Base-by-base conservation (phyloP, 2,888 invertebrate genomes). In the Willowsia nigromaculata region DNA sequence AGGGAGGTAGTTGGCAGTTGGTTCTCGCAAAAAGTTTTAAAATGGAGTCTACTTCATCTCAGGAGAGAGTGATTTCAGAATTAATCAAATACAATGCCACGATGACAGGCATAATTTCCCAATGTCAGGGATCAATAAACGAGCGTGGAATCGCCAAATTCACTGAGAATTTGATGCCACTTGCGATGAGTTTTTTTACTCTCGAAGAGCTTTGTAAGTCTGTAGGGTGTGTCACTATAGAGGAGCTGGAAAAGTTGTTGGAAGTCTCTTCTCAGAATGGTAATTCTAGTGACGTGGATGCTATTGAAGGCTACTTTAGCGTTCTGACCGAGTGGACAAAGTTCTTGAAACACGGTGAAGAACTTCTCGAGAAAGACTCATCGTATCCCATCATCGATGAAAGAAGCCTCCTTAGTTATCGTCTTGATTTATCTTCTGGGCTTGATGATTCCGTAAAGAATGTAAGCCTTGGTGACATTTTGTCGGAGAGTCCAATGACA, bases 281-380 rank as follows among this genome's bases (percentile, higher is more conserved):
- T 25, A 47, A 84, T 11, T 43, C n/a, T 15, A 80, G 71, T 4
- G 47, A 90, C 22, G 50, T 76, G 2, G 92, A 92, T 25, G 82
- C 76, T 1, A 53, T 91, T 13, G 90, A 92, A 50, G 88, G 76
- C 3, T 90, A 91, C 53, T 89, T 90, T 22, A 59, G 81, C 13
- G 30, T 53, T 6, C 89, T 90, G 27, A 83, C 82, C 0, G 78
- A 85, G 11, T 92, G 90, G 89, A 85, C 88, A 18, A 53, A 89
- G 9, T 91, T 92, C 56, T 71, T 92, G 15, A 25, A 71, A 18
- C n/a, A 50, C 11, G 82, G 91, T 18, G 92, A 92, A 33, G 0
- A 62, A 0, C 50, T 78, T 3, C 13, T 91, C 7, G 56, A 80
- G 6, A 76, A 78, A 4, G 76, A n/a, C 5, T 3, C 71, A 1